Base-by-base conservation (phyloP, 2,888 invertebrate species). In the Nomada goodeniana region DNA sequence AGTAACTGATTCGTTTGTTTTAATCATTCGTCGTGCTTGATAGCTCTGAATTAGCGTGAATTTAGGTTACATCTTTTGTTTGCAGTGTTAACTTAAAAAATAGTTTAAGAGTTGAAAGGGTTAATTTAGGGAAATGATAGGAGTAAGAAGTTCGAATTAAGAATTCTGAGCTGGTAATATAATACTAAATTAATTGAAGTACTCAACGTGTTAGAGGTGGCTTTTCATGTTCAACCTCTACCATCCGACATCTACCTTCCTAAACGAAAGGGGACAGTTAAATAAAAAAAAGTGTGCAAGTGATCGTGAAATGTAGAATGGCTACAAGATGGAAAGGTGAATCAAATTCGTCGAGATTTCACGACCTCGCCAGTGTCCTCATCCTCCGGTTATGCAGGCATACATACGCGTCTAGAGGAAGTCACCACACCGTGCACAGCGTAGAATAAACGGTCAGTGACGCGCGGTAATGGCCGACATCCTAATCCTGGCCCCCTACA, bases 391-490 rank as follows among this genome's bases (percentile, higher is more conserved):
- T 90, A 89, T 88, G 87, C 84, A 88, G 87, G 87, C 87, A 90
- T 88, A 89, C 85, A 78, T 84, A 90, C 86, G 89, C 90, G 91
- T 92, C 91, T 92, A 92, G 92, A 93, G 93, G 93, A 93, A 93
- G 93, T 93, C 90, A 91, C 85, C 90, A 80, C 87, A 89, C 87
- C 90, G 91, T 88, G 88, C 89, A 89, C 91, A 90, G 90, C 92
- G 91, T 91, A 92, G 91, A 93, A 93, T 93, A 93, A 93, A 92
- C 92, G 92, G 92, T 93, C 92, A 92, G 93, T 93, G 92, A 93
- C 91, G 92, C 91, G 92, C 93, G 92, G 92, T 93, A 93, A 93
- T 93, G 93, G 93, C 92, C 93, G 92, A 93, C 93, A 93, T 93
- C 93, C 93, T 93, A 93, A 93, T 93, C 93, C 93, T 93, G 93